Evolutionary conservation across 2,888 invertebrate genomes (phyloP), one percentile per base, ranked within the genome.

Genomic region (Chromoteleia sp.): DNA sequence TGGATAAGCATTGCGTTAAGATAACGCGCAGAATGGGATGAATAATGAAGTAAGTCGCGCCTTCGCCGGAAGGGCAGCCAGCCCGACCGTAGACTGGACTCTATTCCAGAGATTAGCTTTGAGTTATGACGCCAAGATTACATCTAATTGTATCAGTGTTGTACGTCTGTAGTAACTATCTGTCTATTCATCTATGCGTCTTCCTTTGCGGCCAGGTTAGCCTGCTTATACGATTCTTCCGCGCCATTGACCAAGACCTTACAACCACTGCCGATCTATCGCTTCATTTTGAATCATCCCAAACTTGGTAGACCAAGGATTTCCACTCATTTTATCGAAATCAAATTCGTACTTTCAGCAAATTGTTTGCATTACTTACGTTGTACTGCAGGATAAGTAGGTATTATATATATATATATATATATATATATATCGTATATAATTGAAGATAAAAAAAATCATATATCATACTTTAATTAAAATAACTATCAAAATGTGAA

Each of bases 111-210:
- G 91, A 91, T 91, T 91, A 91, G 90, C 88, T 86, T 84, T 91
- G 90, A 91, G 89, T 91, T 91, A 91, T 91, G 88, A 90, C 87
- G 88, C 88, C 89, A 87, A 91, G 91, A 91, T 91, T 89, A 88
- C 88, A 91, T 91, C 91, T 91, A 91, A 91, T 91, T 91, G 91
- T 91, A 91, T 91, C 91, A 90, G 90, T 88, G 86, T 84, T 87
- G 85, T 84, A 86, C 87, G 84, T 84, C 87, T 86, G 86, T 79
- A 83, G 85, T 84, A 75, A 86, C 88, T 90, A 90, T 91, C 89
- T 90, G 87, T 87, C 88, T 86, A 88, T 88, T 89, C 88, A 90
- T 90, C 89, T 89, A 87, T 87, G 86, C 85, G 41, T 81, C 73
- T 81, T 79, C 78, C 80, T 84, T 81, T 63, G 82, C 75, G 70